Evolutionary conservation across 2,888 invertebrate species (phyloP).

Genomic region (Noctua fimbriata): DNA sequence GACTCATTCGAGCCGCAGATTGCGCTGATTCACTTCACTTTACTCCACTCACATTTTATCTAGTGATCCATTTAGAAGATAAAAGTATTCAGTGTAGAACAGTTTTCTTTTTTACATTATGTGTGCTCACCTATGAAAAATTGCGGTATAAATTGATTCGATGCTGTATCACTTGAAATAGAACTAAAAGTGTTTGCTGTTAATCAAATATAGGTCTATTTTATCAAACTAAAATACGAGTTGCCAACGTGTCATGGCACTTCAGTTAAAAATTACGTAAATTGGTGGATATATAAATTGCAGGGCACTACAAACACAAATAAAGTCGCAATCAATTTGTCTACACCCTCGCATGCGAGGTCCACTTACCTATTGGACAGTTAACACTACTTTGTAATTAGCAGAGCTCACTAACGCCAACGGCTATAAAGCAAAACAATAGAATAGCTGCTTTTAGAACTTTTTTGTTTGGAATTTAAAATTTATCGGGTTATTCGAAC

Average conservation of each 20-base stretch:
- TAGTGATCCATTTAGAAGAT: slow-evolving; percentile 68
- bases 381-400: slow-evolving; percentile 48
- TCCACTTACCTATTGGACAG: slow-evolving; percentile 14
- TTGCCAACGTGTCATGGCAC: background rate
- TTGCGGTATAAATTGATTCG: slow-evolving; percentile 2
- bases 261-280: slow-evolving; percentile 36
- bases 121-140: slow-evolving; percentile 32
- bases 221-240: background rate
- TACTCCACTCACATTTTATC: slow-evolving; percentile 75
- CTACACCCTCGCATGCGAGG: slow-evolving; percentile 29
- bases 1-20: slow-evolving; percentile 82
- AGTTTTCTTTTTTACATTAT: slow-evolving; percentile 33
- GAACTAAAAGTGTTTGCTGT: background rate
- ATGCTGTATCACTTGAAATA: slow-evolving; percentile 2
- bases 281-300: slow-evolving; percentile 33
- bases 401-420: slow-evolving; percentile 22
- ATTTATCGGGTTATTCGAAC: background rate
- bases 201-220: slow-evolving; percentile 1
- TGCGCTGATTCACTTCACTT: slow-evolving; percentile 83
- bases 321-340: slow-evolving; percentile 48
- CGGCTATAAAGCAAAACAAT: slow-evolving; percentile 13
- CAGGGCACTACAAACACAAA: slow-evolving; percentile 28
- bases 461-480: background rate
- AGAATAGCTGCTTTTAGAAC: background rate
- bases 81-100: slow-evolving; percentile 55